Conservation (phyloP, 2,797 vertebrate genomes). For the Myotis pilosus region DNA sequence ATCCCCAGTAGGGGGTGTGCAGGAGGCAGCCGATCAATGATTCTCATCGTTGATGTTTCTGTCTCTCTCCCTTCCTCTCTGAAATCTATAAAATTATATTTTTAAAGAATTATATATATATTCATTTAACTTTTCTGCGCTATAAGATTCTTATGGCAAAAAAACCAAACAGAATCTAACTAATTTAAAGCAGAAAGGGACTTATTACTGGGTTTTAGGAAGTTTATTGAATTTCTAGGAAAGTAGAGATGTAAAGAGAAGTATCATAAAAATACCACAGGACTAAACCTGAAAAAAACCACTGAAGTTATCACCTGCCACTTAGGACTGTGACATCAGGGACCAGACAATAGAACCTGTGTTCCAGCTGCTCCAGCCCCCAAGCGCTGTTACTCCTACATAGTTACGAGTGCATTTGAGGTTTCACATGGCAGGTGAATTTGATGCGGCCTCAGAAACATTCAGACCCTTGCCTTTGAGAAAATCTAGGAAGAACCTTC, state of each 20-base stretch:
- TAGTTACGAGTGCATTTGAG: neutral
- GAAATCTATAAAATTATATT: too few species aligned
- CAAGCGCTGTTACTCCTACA: neutral
- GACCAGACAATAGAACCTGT: neutral
- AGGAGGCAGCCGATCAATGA: too few species aligned
- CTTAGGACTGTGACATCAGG: neutral
- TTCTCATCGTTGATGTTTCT: too few species aligned
- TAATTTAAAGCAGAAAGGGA: neutral
- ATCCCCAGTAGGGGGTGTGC: too few species aligned
- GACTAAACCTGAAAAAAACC: neutral
- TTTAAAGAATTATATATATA: neutral
- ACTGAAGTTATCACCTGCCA: neutral
- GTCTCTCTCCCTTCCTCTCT: too few species aligned
- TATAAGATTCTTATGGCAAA: neutral
- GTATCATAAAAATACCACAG: neutral
- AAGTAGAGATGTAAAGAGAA: neutral
- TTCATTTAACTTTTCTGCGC: neutral
- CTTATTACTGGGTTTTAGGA: neutral
- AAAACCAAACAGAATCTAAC: slow-evolving; percentile 1
- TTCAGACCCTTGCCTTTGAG: neutral
- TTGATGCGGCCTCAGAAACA: neutral
- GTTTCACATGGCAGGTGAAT: neutral
- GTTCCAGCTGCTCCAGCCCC: neutral
- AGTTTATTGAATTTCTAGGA: neutral
- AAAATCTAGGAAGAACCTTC: neutral